A percentile compares a stretch with the other conserved stretches of the same genome.
These are phyloP conservation scores for Deilephila porcellus DNA, from an alignment of 2,888 invertebrate genomes.

Conservation along the genomic window DNA sequence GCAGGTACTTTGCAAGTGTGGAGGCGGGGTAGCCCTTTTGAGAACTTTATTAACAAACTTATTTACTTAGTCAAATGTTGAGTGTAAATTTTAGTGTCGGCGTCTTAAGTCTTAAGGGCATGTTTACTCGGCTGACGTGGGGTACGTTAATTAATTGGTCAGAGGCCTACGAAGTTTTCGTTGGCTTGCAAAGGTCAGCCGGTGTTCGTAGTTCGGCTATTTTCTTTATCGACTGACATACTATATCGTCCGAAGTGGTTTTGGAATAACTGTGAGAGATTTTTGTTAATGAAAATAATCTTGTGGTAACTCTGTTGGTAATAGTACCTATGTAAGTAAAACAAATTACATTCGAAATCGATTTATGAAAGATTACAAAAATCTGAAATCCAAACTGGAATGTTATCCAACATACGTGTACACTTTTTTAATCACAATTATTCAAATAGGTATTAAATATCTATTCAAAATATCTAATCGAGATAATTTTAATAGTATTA, in stretches of 20 bases:
- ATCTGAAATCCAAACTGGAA: no score
- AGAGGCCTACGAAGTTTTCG: conserved; percentile 4
- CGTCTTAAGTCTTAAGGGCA: conserved; percentile 13
- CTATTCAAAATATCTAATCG: no score
- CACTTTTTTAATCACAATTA: no score
- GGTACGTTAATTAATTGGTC: conserved; percentile 22
- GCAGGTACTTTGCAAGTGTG: conserved; percentile 8
- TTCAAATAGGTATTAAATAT: no score
- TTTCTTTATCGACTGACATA: neutral
- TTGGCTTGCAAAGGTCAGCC: conserved; percentile 10
- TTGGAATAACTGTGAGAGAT: neutral
- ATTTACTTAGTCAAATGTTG: conserved; percentile 15
- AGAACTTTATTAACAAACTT: conserved; percentile 18
- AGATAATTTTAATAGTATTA: no score
- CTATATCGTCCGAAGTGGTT: neutral
- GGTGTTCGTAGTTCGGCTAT: neutral
- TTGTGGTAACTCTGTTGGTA: no score
- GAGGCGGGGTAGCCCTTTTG: conserved; percentile 17
- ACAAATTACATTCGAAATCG: no score
- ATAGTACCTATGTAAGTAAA: no score
- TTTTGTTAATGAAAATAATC: no score
- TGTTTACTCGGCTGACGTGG: neutral
- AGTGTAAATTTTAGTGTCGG: conserved; percentile 7
- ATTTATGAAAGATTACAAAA: no score
- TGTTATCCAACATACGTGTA: no score